A percentile compares a stretch with the other conserved stretches of the same genome.
Evolutionary conservation across 2,113 vertebrate species (phyloP).

Genomic region (Taurulus bubalis): DNA sequence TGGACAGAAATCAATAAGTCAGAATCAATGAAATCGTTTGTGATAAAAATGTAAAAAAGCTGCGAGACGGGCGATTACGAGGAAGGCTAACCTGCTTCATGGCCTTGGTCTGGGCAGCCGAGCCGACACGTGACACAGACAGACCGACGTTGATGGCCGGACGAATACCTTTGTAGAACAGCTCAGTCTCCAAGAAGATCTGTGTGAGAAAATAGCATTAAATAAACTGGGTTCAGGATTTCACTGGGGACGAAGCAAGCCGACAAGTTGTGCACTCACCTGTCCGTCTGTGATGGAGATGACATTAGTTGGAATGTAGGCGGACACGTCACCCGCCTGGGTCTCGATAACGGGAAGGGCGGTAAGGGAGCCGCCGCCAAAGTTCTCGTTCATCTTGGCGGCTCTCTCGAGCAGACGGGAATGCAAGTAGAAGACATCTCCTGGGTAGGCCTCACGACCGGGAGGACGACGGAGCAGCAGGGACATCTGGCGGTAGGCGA

Average conservation of each 20-base stretch:
- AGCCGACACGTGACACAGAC: slow-evolving; percentile 97
- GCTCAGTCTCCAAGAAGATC: slow-evolving; percentile 98
- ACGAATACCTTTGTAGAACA: slow-evolving; percentile 99
- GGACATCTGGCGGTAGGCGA: slow-evolving; percentile 98
- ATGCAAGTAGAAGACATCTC: slow-evolving; percentile 98
- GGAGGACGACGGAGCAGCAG: slow-evolving; percentile 96
- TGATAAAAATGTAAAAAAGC: background rate
- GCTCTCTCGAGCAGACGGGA: slow-evolving; percentile 97
- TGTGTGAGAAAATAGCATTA: slow-evolving; percentile 51
- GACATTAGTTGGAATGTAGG: slow-evolving; percentile 99
- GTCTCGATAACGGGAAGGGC: slow-evolving; percentile 98
- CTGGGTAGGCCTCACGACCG: slow-evolving; percentile 96
- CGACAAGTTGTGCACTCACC: slow-evolving; percentile 71
- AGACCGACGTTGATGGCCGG: slow-evolving; percentile 98
- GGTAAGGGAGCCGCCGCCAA: slow-evolving; percentile 94
- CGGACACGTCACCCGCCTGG: slow-evolving; percentile 97
- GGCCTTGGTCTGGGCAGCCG: slow-evolving; percentile 96
- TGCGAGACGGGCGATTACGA: background rate
- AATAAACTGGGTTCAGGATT: background rate
- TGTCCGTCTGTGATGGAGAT: slow-evolving; percentile 99
- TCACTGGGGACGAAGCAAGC: background rate
- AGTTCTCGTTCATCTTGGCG: slow-evolving; percentile 97
- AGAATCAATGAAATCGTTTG: background rate
- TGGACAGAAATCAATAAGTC: background rate
- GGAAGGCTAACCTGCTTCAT: slow-evolving; percentile 92